Evolutionary conservation across 2,797 vertebrate species (phyloP).

Genomic region (Muraenolepis orangiensis): DNA sequence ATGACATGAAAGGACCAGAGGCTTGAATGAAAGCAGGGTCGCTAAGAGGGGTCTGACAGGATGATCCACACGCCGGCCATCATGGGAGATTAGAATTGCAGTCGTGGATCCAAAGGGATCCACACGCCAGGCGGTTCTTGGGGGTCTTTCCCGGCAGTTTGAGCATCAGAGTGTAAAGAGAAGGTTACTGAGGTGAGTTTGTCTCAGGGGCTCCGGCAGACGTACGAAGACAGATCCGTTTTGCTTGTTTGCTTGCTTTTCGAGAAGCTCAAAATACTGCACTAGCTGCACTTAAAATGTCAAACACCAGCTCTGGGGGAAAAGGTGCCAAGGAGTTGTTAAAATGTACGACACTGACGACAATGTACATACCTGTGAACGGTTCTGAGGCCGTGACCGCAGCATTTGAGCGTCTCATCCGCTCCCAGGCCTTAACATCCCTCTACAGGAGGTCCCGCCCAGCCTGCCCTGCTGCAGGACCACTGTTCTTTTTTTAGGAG

Average conservation of each 20-base stretch:
- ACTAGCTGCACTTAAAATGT: conserved; percentile 53
- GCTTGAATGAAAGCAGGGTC: no score
- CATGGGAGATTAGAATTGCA: no score
- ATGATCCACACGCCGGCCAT: no score
- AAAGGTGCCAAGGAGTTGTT: conserved; percentile 16
- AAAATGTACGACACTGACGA: conserved; percentile 26
- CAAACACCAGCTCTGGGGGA: conserved; percentile 40
- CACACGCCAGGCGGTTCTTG: neutral
- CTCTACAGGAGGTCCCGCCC: neutral
- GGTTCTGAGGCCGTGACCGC: conserved; percentile 21
- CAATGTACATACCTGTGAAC: conserved; percentile 31
- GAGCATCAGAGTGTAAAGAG: conserved; percentile 22
- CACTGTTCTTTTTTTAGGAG: neutral
- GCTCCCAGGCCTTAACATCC: conserved; percentile 18
- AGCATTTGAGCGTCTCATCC: conserved; percentile 9
- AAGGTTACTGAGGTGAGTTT: conserved; percentile 27
- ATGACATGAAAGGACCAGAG: no score
- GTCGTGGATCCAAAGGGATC: neutral
- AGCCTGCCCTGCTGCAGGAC: neutral
- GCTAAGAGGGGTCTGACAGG: no score
- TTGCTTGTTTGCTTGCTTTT: conserved; percentile 3
- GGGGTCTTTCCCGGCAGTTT: neutral
- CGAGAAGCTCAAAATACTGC: conserved; percentile 35
- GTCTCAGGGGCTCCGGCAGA: conserved; percentile 30
- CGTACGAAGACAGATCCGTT: conserved; percentile 18